A percentile compares a stretch with the other conserved stretches of the same genome.
phyloP scores from a whole-genome alignment of 2,113 vertebrate genomes.

The Sceloporus tristichus region DNA sequence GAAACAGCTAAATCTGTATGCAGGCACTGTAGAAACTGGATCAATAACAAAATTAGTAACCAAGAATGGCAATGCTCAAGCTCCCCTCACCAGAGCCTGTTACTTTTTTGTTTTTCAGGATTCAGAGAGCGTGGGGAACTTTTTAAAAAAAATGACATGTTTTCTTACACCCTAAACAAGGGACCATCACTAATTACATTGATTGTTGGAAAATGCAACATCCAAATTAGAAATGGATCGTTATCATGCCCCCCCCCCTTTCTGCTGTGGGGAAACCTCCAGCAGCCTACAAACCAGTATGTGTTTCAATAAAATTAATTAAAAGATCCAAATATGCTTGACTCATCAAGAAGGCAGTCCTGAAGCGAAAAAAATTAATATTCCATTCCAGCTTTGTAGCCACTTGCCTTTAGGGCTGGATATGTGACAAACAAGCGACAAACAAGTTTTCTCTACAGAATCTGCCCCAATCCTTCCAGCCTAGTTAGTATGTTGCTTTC shows the following conservation, averaged over 20 bases:
- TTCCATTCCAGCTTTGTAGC: slow-evolving; percentile 39
- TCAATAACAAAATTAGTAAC: slow-evolving; percentile 34
- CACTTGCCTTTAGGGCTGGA: slow-evolving; percentile 23
- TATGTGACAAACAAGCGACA: slow-evolving; percentile 34
- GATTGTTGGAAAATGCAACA: slow-evolving; percentile 46
- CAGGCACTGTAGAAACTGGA: background rate
- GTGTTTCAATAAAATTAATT: slow-evolving; percentile 62
- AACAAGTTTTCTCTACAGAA: slow-evolving; percentile 21
- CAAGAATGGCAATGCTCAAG: slow-evolving; percentile 31
- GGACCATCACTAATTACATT: slow-evolving; percentile 51
- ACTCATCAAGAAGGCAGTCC: slow-evolving; percentile 41
- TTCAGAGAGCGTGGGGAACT: slow-evolving; percentile 27
- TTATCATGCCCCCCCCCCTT: slow-evolving; percentile 32
- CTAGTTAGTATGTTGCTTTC: slow-evolving; percentile 41
- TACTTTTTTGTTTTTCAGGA: slow-evolving; percentile 33
- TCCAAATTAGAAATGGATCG: slow-evolving; percentile 52
- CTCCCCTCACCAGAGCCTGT: slow-evolving; percentile 1
- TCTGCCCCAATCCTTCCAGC: slow-evolving; percentile 7
- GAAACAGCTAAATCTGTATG: slow-evolving; percentile 1
- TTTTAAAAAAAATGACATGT: slow-evolving; percentile 6
- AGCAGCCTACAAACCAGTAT: slow-evolving; percentile 3
- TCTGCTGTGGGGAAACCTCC: slow-evolving; percentile 22
- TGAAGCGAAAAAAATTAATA: slow-evolving; percentile 41
- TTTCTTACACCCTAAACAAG: slow-evolving; percentile 30
- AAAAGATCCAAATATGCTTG: slow-evolving; percentile 51